Evolutionary conservation across 2,113 vertebrate genomes (phyloP).

Genomic region (Myodes glareolus): DNA sequence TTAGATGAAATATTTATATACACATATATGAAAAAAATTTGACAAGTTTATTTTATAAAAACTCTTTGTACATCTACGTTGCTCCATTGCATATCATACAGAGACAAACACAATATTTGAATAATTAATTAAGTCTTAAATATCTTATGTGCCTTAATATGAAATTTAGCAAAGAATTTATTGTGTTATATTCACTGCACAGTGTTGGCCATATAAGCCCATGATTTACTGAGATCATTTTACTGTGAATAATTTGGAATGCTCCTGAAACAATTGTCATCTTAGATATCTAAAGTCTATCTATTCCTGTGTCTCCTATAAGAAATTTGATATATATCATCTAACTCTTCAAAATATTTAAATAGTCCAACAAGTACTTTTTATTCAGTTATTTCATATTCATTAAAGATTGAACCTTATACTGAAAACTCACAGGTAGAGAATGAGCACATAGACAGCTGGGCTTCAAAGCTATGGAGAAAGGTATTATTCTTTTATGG

Average conservation of each 20-base stretch:
- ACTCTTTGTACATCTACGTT: neutral
- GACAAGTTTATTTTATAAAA: neutral
- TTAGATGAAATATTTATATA: neutral
- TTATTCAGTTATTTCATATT: neutral
- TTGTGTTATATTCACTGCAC: neutral
- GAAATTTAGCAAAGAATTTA: constrained; percentile 22
- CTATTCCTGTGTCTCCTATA: neutral
- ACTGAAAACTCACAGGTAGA: neutral
- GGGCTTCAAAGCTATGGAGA: neutral
- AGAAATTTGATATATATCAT: constrained; percentile 8
- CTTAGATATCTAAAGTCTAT: constrained; percentile 2
- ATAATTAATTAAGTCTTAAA: constrained; percentile 50
- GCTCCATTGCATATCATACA: neutral
- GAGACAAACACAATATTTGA: neutral
- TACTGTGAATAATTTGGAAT: neutral
- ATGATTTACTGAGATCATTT: neutral
- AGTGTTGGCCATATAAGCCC: neutral
- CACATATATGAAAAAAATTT: neutral
- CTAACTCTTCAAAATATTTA: neutral
- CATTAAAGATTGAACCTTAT: constrained; percentile 11
- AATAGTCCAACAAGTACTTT: neutral
- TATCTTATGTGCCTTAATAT: neutral
- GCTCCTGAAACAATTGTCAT: neutral
- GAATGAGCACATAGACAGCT: neutral
- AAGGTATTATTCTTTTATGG: neutral